These are phyloP conservation scores for Ceratotherium simum DNA, from an alignment of 2,113 vertebrate genomes.

Conservation along the genomic window DNA sequence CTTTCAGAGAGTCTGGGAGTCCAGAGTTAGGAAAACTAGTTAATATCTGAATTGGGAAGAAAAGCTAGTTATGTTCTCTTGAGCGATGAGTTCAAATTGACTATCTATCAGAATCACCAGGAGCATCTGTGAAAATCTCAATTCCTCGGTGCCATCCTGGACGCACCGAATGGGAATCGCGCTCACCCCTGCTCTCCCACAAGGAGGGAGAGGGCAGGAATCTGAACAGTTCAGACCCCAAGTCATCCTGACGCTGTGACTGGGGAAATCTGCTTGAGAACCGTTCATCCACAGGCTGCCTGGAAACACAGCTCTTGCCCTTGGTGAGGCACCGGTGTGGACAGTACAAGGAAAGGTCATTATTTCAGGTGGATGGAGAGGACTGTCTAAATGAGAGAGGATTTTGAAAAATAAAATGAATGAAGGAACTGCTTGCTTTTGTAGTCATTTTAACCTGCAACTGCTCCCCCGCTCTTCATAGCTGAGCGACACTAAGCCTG, in stretches of 20 bases:
- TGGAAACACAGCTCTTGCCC: background rate
- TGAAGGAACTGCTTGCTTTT: background rate
- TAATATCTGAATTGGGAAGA: slow-evolving; percentile 18
- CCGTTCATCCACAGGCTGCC: background rate
- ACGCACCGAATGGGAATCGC: background rate
- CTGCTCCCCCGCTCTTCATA: background rate
- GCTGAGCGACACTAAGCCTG: background rate
- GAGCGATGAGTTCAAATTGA: background rate
- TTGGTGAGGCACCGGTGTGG: background rate
- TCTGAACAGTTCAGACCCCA: background rate
- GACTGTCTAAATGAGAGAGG: background rate
- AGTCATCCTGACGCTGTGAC: background rate
- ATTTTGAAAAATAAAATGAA: background rate
- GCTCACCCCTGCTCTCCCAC: background rate
- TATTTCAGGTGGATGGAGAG: background rate
- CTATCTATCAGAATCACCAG: background rate
- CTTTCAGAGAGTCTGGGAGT: background rate
- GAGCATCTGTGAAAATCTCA: background rate
- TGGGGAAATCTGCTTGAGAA: background rate
- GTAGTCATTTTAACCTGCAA: background rate
- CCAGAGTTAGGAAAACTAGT: background rate
- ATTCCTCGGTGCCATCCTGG: background rate
- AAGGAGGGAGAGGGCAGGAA: no score
- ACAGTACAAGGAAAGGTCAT: background rate
- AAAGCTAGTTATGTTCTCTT: background rate